These are phyloP conservation scores for Araneus ventricosus DNA, from an alignment of 1,140 invertebrate species.

Conservation along the genomic window DNA sequence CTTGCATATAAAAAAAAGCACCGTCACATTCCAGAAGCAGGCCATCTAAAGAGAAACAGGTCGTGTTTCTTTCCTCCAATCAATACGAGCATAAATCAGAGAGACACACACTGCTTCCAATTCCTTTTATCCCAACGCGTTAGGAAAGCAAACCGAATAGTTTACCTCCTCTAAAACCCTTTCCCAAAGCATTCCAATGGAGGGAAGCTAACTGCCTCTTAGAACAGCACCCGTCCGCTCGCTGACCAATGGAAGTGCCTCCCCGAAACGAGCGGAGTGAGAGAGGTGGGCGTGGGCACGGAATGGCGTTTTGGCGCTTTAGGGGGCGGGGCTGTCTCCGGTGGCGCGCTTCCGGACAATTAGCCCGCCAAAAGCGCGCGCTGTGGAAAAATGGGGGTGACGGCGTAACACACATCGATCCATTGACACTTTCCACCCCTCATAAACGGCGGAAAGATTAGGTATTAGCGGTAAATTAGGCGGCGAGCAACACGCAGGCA, in stretches of 20 bases:
- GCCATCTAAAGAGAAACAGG: no score
- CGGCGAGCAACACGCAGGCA: slow-evolving; percentile 60
- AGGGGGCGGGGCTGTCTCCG: slow-evolving; percentile 60
- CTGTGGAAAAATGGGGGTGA: slow-evolving; percentile 39
- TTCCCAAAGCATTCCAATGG: neutral
- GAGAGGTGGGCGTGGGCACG: slow-evolving; percentile 41
- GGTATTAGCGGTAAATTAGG: slow-evolving; percentile 74
- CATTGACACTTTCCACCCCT: slow-evolving; percentile 63
- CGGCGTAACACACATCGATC: slow-evolving; percentile 53
- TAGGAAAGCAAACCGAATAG: neutral
- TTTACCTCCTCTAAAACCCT: neutral
- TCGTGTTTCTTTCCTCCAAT: no score
- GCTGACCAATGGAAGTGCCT: slow-evolving; percentile 40
- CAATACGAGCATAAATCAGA: no score
- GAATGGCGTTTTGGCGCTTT: slow-evolving; percentile 72
- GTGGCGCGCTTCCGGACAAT: slow-evolving; percentile 65
- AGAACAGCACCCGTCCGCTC: slow-evolving; percentile 61
- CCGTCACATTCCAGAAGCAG: no score
- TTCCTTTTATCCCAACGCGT: neutral
- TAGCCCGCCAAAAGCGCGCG: slow-evolving; percentile 66
- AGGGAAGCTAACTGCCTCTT: neutral
- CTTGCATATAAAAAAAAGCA: no score
- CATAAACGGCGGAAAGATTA: slow-evolving; percentile 54
- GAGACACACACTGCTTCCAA: neutral
- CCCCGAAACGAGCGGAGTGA: neutral